Percentiles rank a stretch among this genome's conserved stretches.
Evolutionary conservation across 1,140 invertebrate genomes (phyloP).

Genomic region (Meloidogyne chitwoodi): DNA sequence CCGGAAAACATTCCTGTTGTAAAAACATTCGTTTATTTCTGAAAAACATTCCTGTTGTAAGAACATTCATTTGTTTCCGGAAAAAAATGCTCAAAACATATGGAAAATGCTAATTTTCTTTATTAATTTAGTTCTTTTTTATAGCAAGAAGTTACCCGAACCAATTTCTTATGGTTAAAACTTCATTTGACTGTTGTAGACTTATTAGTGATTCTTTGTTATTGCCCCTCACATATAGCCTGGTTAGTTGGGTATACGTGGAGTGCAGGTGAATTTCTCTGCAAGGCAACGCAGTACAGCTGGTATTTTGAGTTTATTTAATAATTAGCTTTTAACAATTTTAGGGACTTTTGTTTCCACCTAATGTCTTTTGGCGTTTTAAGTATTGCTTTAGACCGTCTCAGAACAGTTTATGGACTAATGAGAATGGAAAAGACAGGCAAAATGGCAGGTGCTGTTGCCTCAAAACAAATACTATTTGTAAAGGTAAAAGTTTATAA

Average conservation of each 20-base stretch:
- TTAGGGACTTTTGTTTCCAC: conserved; percentile 49
- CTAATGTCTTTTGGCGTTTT: conserved; percentile 48
- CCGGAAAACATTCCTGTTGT: neutral
- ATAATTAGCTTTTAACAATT: neutral
- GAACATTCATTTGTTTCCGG: neutral
- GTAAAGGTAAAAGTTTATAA: conserved; percentile 29
- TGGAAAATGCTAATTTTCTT: no score
- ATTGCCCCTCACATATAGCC: conserved; percentile 44
- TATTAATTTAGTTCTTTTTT: neutral
- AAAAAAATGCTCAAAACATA: neutral
- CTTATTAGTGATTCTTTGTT: conserved; percentile 38
- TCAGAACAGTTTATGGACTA: conserved; percentile 45
- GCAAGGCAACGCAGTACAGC: conserved; percentile 42
- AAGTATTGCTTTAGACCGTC: conserved; percentile 43
- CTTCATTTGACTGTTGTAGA: conserved; percentile 48
- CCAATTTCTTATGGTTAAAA: conserved; percentile 42
- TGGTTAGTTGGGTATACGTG: conserved; percentile 45
- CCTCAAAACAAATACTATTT: conserved; percentile 33
- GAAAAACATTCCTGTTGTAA: no score
- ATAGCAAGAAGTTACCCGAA: conserved; percentile 45
- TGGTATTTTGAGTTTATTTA: conserved; percentile 23
- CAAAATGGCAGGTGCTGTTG: conserved; percentile 2
- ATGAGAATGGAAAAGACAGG: conserved; percentile 45
- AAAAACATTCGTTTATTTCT: neutral
- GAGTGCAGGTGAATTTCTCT: conserved; percentile 43